These are phyloP conservation scores for Macrotis lagotis DNA, from an alignment of 2,113 vertebrate genomes.

Conservation along the genomic window DNA sequence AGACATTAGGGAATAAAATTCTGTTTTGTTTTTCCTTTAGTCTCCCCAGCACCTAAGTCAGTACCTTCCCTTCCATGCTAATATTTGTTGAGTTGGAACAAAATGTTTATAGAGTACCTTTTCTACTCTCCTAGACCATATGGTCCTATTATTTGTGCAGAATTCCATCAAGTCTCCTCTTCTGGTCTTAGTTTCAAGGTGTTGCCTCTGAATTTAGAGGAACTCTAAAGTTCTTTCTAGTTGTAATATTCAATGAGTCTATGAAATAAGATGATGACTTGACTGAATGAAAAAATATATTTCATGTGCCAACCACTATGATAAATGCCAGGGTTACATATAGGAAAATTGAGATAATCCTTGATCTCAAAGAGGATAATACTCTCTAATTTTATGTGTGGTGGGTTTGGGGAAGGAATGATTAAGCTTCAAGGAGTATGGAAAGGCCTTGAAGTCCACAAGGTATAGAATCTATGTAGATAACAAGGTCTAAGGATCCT, in stretches of 20 bases:
- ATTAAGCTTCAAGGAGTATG: background rate
- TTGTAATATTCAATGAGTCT: background rate
- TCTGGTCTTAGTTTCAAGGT: background rate
- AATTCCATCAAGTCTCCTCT: background rate
- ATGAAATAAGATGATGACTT: background rate
- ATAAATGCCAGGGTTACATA: background rate
- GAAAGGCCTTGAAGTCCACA: background rate
- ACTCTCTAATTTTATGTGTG: background rate
- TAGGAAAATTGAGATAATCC: background rate
- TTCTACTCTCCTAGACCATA: background rate
- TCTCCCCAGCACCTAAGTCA: background rate
- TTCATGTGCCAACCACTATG: too few relatives aligned
- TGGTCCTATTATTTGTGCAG: background rate
- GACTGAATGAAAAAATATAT: background rate
- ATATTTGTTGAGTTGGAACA: background rate
- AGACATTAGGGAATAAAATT: background rate
- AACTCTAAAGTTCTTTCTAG: background rate
- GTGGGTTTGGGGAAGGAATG: background rate
- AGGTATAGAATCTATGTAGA: background rate
- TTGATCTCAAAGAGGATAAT: too few relatives aligned
- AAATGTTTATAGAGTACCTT: background rate
- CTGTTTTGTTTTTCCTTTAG: background rate
- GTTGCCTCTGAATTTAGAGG: background rate
- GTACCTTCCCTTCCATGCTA: background rate
- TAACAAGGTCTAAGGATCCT: background rate